Base-by-base conservation (phyloP, 2,888 invertebrate genomes). In the Synergus umbraculus region DNA sequence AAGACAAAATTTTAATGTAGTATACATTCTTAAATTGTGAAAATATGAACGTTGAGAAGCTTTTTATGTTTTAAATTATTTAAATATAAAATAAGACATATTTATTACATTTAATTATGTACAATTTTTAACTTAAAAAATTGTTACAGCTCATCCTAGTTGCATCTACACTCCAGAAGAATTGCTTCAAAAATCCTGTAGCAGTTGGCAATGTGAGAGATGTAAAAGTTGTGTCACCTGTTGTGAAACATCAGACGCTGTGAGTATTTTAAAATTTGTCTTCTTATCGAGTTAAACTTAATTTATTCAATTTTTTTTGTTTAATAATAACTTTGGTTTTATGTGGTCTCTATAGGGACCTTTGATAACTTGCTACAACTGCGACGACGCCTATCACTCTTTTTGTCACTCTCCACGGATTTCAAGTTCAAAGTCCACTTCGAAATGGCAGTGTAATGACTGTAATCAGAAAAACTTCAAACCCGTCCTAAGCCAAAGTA, bases 221-320 rank as follows among this genome's bases (percentile, higher is more conserved):
- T 98, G 98, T 89, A 98, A 97, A 92, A 96, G 95, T 13, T 98
- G 98, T 92, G 95, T 95, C 67, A 93, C 97, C 63, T 98, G 97
- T 89, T 95, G 95, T 86, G 96, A 97, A 93, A 95, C 96, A 10
- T 94, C 95, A 86, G 95, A 96, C 92, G 94, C 95, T 90, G 95
- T 96, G 93, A 94, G 95, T 94, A 67, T 73, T 73, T 78, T 18
- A 2, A 22, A 18, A 60, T 22, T 60, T 22, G 2, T 60, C 9
- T 9, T 10, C 22, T n/a, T 18, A 10, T 22, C n/a, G 60, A 60
- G 8, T 49, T 49, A 49, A 49, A 15, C 7, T 15, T n/a, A n/a
- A 18, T 54, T n/a, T n/a, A 54, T 4, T 9, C 18, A 9, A 41
- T 82, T 79, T 60, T 44, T 10, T 22, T 0, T 29, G 29, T 29